These are phyloP conservation scores for Phalacrocorax aristotelis DNA, from an alignment of 2,113 vertebrate species.

Conservation along the genomic window DNA sequence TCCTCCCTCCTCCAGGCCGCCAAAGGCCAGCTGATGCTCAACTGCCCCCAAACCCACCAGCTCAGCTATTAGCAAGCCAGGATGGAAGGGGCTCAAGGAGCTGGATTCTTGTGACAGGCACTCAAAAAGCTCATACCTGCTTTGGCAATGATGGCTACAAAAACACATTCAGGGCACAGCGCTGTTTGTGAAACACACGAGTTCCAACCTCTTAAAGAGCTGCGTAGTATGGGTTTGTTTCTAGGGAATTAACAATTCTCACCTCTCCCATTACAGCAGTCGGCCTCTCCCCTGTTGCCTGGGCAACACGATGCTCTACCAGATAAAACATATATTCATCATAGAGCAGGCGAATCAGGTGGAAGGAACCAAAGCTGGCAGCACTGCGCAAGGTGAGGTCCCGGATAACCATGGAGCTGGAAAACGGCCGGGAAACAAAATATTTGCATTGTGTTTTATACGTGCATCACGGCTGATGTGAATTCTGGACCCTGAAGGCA, in stretches of 20 bases:
- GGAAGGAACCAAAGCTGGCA: conserved; percentile 96
- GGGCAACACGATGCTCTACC: conserved; percentile 95
- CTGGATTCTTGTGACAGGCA: background rate
- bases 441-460: background rate
- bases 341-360: conserved; percentile 93
- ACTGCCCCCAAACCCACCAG: no score
- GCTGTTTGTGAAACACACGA: fast-evolving
- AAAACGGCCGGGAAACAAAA: background rate
- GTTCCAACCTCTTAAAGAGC: background rate
- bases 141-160: background rate
- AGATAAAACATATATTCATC: conserved; percentile 99
- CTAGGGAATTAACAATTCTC: background rate
- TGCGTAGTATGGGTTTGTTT: background rate
- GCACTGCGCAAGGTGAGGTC: conserved; percentile 96
- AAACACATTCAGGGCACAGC: fast-evolving
- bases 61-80: background rate
- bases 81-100: background rate
- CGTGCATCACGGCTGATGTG: fast-evolving
- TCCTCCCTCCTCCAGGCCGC: no score
- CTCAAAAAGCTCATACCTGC: background rate
- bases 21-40: no score
- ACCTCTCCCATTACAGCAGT: conserved; percentile 99
- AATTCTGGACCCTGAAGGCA: background rate
- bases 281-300: conserved; percentile 93
- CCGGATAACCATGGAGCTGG: conserved; percentile 98